phyloP scores from a whole-genome alignment of 1,140 invertebrate species.

The Orius insidiosus region DNA sequence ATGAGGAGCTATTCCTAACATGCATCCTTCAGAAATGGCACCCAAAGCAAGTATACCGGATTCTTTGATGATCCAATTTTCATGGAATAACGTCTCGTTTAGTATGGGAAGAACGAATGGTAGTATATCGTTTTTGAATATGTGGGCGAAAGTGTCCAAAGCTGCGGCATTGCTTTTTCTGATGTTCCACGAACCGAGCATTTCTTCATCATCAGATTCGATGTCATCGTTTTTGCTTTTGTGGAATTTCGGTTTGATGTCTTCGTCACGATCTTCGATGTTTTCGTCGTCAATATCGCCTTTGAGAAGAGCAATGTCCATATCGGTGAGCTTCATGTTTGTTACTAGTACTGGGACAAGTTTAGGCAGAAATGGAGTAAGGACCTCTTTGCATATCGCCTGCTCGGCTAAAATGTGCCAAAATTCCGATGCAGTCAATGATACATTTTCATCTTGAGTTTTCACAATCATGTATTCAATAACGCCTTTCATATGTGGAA shows the following conservation, averaged over 20 bases:
- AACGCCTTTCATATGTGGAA: conserved; percentile 7
- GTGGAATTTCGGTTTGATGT: conserved; percentile 93
- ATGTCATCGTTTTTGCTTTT: conserved; percentile 47
- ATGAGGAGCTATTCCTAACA: conserved; percentile 92
- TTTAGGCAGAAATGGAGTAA: conserved; percentile 36
- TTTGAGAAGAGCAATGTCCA: conserved; percentile 48
- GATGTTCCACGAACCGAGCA: conserved; percentile 94
- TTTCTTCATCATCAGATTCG: conserved; percentile 78
- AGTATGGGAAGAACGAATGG: conserved; percentile 88
- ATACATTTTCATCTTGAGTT: conserved; percentile 45
- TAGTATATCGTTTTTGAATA: conserved; percentile 88
- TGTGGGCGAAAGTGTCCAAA: conserved; percentile 89
- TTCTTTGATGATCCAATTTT: conserved; percentile 93
- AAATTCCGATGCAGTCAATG: conserved; percentile 53
- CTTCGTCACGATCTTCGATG: conserved; percentile 92
- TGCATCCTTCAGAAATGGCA: conserved; percentile 92
- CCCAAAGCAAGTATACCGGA: conserved; percentile 89
- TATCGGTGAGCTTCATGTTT: conserved; percentile 50
- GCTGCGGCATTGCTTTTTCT: conserved; percentile 96
- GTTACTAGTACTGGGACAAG: conserved; percentile 46
- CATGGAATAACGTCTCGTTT: conserved; percentile 90
- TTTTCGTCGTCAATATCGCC: conserved; percentile 69
- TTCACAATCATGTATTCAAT: conserved; percentile 42
- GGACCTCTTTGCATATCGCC: conserved; percentile 41
- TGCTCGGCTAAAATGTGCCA: conserved; percentile 51